Percentiles rank a stretch among this genome's conserved stretches.
These are phyloP conservation scores for Cloeon dipterum DNA, from an alignment of 2,888 invertebrate species.

Conservation along the genomic window DNA sequence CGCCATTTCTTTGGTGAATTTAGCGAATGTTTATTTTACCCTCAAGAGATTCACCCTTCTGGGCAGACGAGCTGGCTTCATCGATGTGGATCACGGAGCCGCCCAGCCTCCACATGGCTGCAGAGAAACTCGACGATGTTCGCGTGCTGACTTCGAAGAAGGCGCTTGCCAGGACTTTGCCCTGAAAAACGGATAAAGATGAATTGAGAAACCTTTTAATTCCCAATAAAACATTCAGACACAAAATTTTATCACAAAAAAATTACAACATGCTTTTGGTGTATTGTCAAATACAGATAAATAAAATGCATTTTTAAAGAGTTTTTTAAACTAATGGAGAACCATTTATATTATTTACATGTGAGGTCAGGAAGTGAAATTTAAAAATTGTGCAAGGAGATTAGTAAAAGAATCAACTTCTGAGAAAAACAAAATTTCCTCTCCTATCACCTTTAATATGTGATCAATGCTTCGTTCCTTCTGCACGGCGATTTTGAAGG, in stretches of 20 bases:
- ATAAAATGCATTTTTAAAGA: too few relatives aligned
- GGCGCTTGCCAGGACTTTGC: conserved; percentile 85
- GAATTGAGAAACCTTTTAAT: neutral
- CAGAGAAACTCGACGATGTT: conserved; percentile 86
- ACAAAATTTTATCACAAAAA: too few relatives aligned
- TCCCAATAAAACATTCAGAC: neutral
- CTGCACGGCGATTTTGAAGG: conserved; percentile 36
- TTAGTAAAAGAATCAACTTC: neutral
- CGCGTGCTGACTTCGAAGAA: conserved; percentile 97
- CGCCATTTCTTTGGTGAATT: neutral
- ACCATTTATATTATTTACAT: too few relatives aligned
- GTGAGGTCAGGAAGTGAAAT: too few relatives aligned
- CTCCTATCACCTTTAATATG: conserved; percentile 40
- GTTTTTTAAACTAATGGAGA: too few relatives aligned
- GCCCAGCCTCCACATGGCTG: conserved; percentile 91
- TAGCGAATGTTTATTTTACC: conserved; percentile 20
- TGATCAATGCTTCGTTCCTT: conserved; percentile 70
- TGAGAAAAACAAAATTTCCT: neutral
- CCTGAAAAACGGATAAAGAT: conserved; percentile 22
- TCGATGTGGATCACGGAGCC: conserved; percentile 83
- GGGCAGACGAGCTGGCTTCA: conserved; percentile 72
- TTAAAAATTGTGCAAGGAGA: too few relatives aligned
- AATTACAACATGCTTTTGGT: conserved; percentile 2
- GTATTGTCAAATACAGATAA: too few relatives aligned
- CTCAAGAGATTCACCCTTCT: conserved; percentile 91